Percentiles rank a stretch among this genome's conserved stretches.
Conservation (phyloP, 2,888 invertebrate species). For the Spialia ferax region DNA sequence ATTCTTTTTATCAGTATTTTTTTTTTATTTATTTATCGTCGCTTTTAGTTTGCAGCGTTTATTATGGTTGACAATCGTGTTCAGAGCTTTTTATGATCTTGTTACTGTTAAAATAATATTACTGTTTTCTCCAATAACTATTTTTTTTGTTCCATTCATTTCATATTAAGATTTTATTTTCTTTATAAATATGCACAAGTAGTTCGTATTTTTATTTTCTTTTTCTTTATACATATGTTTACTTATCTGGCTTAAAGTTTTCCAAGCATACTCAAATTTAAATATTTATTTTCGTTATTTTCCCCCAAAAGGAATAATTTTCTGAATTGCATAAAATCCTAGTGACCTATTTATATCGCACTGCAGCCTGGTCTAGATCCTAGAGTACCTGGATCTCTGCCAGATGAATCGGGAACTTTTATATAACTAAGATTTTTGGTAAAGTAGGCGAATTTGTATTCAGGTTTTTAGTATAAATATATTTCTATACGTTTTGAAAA, state of each 20-base stretch:
- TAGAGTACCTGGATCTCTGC: slow-evolving; percentile 38
- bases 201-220: too few species aligned
- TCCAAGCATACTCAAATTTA: background rate
- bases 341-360: slow-evolving; percentile 36
- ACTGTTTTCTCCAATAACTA: too few species aligned
- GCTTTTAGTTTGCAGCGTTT: background rate
- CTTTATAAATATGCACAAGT: too few species aligned
- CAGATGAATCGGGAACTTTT: slow-evolving; percentile 30
- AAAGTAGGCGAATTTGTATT: slow-evolving; percentile 10
- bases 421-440: slow-evolving; percentile 24
- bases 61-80: background rate
- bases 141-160: too few species aligned
- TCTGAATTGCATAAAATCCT: slow-evolving; percentile 27
- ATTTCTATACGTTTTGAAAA: too few species aligned
- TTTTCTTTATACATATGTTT: background rate
- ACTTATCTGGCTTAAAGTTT: background rate
- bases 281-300: slow-evolving; percentile 7
- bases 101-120: too few species aligned
- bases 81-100: too few species aligned
- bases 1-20: background rate
- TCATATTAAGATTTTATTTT: too few species aligned
- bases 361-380: slow-evolving; percentile 38
- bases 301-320: slow-evolving; percentile 14
- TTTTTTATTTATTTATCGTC: background rate
- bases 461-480: background rate